These are phyloP conservation scores for Pseudorhiza aurosa DNA, from an alignment of 30 jellyfish, hydroid and myxozoan species.

Conservation along the genomic window DNA sequence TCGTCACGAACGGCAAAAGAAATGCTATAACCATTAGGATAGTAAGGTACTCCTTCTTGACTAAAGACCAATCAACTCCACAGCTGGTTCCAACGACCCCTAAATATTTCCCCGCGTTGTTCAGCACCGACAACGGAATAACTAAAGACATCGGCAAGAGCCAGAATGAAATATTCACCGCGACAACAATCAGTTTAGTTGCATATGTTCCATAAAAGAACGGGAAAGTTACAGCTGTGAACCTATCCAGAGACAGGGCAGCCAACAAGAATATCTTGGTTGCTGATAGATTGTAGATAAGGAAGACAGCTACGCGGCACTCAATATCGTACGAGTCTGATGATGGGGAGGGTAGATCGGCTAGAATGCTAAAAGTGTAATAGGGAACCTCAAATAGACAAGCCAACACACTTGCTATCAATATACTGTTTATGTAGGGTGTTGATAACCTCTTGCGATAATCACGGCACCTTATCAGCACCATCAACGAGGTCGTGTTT, in stretches of 20 bases:
- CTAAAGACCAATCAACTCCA: conserved; percentile 10
- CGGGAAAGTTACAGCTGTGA: conserved; percentile 29
- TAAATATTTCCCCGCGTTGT: conserved; percentile 10
- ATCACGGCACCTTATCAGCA: background rate
- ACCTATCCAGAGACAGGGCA: conserved; percentile 39
- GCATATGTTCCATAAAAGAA: conserved; percentile 17
- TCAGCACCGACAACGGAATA: conserved; percentile 14
- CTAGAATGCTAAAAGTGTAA: conserved; percentile 13
- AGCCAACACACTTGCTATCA: conserved; percentile 25
- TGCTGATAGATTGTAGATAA: conserved; percentile 1
- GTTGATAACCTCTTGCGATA: conserved; percentile 33
- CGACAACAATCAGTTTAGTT: background rate
- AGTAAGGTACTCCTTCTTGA: conserved; percentile 1
- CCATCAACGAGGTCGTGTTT: background rate
- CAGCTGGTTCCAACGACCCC: conserved; percentile 31
- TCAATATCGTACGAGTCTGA: background rate
- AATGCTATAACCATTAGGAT: background rate
- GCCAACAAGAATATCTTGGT: conserved; percentile 17
- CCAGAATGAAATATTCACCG: conserved; percentile 15
- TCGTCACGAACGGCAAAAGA: conserved; percentile 1
- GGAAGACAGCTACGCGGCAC: conserved; percentile 24
- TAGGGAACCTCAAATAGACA: conserved; percentile 37
- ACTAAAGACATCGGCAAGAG: background rate
- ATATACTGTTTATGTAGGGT: conserved; percentile 27
- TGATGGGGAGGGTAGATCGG: conserved; percentile 5